These are phyloP conservation scores for Xylocopa sonorina DNA, from an alignment of 1,140 invertebrate species.

Conservation along the genomic window DNA sequence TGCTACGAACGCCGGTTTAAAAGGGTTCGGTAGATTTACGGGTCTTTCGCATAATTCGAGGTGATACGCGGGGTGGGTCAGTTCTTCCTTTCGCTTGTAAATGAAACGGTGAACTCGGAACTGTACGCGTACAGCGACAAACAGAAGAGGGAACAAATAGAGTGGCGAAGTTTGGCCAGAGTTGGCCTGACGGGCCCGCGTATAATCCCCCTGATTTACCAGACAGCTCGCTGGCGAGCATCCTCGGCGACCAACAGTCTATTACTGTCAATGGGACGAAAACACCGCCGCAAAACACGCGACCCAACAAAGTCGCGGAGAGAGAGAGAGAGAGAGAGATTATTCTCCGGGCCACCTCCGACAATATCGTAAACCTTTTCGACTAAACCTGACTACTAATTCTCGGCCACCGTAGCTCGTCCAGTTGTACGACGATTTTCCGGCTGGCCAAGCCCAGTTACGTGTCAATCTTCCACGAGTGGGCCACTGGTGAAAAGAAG, in stretches of 20 bases:
- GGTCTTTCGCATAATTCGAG: too few species aligned
- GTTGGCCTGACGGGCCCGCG: conserved; percentile 7
- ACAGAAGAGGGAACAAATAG: neutral
- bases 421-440: conserved; percentile 17
- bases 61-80: too few species aligned
- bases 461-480: conserved; percentile 13
- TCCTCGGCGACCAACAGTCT: conserved; percentile 46
- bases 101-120: neutral
- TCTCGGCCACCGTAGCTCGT: conserved; percentile 9
- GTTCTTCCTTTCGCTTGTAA: neutral
- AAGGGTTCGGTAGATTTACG: too few species aligned
- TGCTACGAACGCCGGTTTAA: too few species aligned
- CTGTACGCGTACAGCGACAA: neutral
- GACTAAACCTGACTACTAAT: neutral
- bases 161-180: conserved; percentile 9
- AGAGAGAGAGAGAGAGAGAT: too few species aligned
- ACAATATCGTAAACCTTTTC: conserved; percentile 47
- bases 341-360: conserved; percentile 25
- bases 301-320: conserved; percentile 11
- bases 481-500: neutral
- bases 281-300: conserved; percentile 46
- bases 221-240: conserved; percentile 25
- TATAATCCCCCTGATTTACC: conserved; percentile 63
- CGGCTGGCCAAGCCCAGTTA: neutral
- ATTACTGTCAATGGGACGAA: conserved; percentile 65